Conservation (phyloP, 2,113 vertebrate species). For the Seriola rivoliana region DNA sequence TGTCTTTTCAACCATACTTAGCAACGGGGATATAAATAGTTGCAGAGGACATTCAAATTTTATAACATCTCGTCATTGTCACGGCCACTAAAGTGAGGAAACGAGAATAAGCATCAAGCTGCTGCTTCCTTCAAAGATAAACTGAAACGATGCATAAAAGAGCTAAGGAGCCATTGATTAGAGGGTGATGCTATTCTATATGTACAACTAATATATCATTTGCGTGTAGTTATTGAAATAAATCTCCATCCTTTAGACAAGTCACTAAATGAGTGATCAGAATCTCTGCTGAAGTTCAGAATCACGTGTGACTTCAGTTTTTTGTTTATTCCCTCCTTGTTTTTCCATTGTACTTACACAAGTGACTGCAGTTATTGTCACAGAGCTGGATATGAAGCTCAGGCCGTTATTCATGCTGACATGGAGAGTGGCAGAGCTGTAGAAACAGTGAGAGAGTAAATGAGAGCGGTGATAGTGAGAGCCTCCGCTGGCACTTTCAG, state of each 20-base stretch:
- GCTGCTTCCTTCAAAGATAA: too few species aligned
- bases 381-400: slow-evolving; percentile 98
- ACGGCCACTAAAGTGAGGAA: slow-evolving; percentile 1
- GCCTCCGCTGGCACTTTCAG: background rate
- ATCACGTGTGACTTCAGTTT: background rate
- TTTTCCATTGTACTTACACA: slow-evolving; percentile 87
- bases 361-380: slow-evolving; percentile 93
- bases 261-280: too few species aligned
- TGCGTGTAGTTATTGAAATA: background rate
- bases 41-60: background rate
- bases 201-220: too few species aligned
- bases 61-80: background rate
- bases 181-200: too few species aligned
- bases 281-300: background rate
- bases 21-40: too few species aligned
- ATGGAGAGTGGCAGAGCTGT: slow-evolving; percentile 91
- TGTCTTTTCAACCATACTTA: too few species aligned
- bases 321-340: background rate
- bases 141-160: too few species aligned
- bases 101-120: slow-evolving; percentile 1
- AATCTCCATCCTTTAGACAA: too few species aligned
- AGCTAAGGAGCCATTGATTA: too few species aligned
- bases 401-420: slow-evolving; percentile 99
- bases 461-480: background rate
- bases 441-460: background rate